These are phyloP conservation scores for Conopomorpha cramerella DNA, from an alignment of 1,140 invertebrate species.

Conservation along the genomic window DNA sequence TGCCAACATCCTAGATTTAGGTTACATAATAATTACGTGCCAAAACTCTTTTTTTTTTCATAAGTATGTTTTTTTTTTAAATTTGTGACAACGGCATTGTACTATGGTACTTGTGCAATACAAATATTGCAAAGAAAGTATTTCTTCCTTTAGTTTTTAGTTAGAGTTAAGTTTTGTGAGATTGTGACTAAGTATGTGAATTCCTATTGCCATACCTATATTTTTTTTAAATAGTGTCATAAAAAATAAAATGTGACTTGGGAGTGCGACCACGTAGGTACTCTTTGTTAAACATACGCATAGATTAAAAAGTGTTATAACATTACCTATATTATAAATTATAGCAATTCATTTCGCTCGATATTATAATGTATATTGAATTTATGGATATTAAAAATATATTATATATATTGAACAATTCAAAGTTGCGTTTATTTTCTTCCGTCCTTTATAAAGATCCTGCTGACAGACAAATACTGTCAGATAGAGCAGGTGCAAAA, in stretches of 20 bases:
- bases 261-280: constrained; percentile 34
- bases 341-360: constrained; percentile 59
- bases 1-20: too few relatives aligned
- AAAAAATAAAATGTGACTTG: too few relatives aligned
- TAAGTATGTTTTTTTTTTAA: too few relatives aligned
- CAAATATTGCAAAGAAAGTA: constrained; percentile 31
- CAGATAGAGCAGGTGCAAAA: too few relatives aligned
- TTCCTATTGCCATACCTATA: constrained; percentile 51
- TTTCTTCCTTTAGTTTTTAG: constrained; percentile 33
- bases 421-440: too few relatives aligned
- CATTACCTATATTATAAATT: constrained; percentile 55
- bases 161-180: constrained; percentile 15
- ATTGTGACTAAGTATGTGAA: constrained; percentile 38
- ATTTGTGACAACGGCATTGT: constrained; percentile 17
- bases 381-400: constrained; percentile 61
- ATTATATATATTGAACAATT: constrained; percentile 13
- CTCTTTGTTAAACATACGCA: constrained; percentile 58
- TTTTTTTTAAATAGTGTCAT: too few relatives aligned
- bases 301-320: constrained; percentile 60
- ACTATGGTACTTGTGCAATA: constrained; percentile 39
- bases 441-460: too few relatives aligned
- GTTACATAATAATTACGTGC: too few relatives aligned
- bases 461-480: too few relatives aligned
- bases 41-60: too few relatives aligned
- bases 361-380: constrained; percentile 60